Percentiles rank a stretch among this genome's conserved stretches.
phyloP scores from a whole-genome alignment of 2,113 vertebrate genomes.

The Morone saxatilis region DNA sequence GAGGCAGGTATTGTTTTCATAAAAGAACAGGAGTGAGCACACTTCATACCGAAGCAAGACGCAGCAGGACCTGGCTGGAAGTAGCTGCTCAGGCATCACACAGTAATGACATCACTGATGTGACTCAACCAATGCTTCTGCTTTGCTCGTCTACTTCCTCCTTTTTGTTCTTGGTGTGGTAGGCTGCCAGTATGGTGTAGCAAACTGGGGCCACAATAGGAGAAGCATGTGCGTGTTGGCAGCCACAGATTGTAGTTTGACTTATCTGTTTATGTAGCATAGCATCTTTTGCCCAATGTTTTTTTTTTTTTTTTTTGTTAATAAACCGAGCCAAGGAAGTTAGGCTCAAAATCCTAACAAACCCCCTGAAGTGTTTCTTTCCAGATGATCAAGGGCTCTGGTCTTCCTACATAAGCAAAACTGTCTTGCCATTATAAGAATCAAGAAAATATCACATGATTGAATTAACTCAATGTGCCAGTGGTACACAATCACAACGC shows the following conservation, averaged over 20 bases:
- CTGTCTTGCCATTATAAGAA: background rate
- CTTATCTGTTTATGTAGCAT: background rate
- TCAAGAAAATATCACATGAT: background rate
- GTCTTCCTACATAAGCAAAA: background rate
- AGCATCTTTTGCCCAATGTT: background rate
- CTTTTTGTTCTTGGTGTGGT: constrained; percentile 48
- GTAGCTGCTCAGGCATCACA: constrained; percentile 39
- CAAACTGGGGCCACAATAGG: background rate
- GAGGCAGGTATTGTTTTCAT: constrained; percentile 43
- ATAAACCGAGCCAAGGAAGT: background rate
- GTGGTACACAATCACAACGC: background rate
- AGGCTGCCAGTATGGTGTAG: background rate
- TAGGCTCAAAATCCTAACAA: background rate
- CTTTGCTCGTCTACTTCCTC: constrained; percentile 62
- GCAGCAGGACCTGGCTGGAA: constrained; percentile 47
- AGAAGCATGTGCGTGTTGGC: constrained; percentile 1
- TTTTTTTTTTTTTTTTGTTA: background rate
- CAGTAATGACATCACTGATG: constrained; percentile 61
- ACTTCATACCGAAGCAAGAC: constrained; percentile 65
- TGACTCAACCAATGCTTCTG: constrained; percentile 69
- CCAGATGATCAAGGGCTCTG: background rate
- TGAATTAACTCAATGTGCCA: background rate
- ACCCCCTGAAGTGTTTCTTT: background rate
- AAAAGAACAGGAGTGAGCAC: constrained; percentile 24
- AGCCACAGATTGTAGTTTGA: background rate